Evolutionary conservation across 2,797 vertebrate genomes (phyloP).

Genomic region (Thaleichthys pacificus): DNA sequence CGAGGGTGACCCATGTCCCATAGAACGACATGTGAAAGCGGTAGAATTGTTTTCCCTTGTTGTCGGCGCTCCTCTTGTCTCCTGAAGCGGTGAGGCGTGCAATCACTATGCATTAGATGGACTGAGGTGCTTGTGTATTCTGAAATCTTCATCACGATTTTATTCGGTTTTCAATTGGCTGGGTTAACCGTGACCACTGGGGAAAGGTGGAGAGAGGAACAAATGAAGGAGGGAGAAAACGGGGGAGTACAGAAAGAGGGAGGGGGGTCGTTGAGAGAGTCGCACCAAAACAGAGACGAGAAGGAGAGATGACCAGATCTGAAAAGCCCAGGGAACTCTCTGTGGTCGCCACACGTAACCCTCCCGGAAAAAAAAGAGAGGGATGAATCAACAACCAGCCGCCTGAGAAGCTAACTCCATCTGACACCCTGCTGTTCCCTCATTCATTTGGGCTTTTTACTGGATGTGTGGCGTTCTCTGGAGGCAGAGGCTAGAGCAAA

Average conservation of each 20-base stretch:
- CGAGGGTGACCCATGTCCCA: too few relatives aligned
- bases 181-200: neutral
- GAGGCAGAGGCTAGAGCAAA: neutral
- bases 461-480: neutral
- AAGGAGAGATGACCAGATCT: neutral
- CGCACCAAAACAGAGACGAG: neutral
- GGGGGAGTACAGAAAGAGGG: neutral
- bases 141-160: too few relatives aligned
- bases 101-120: neutral
- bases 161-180: too few relatives aligned
- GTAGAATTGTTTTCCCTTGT: neutral
- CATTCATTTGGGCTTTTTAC: conserved; percentile 10
- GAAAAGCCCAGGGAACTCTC: conserved; percentile 11
- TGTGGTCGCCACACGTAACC: conserved; percentile 13
- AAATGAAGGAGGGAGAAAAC: neutral
- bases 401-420: conserved; percentile 6
- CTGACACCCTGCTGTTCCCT: conserved; percentile 19
- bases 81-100: neutral
- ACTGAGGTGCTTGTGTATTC: too few relatives aligned
- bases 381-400: too few relatives aligned
- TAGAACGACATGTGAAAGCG: conserved; percentile 26
- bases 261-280: neutral
- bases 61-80: neutral
- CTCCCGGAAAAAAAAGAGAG: neutral
- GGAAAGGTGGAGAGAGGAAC: neutral